Evolutionary conservation across 2,888 invertebrate species (phyloP), one percentile per base, ranked within the genome.

Genomic region (Thalpophila matura): DNA sequence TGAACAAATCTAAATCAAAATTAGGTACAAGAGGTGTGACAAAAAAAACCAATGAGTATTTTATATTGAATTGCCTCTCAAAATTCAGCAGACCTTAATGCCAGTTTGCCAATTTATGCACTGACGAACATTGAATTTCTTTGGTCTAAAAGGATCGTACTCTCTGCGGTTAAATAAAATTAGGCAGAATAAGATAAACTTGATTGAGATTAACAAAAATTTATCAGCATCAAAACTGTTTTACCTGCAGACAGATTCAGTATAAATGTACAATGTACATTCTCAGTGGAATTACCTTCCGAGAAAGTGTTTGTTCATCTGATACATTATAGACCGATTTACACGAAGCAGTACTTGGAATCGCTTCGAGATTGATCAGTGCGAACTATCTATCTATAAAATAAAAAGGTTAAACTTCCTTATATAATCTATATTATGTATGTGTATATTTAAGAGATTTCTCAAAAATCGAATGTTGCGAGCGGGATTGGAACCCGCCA

Each of bases 1-100:
- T n/a, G n/a, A n/a, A n/a, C n/a, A n/a, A n/a, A n/a, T n/a, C n/a
- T n/a, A n/a, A n/a, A n/a, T n/a, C n/a, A n/a, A n/a, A n/a, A n/a
- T n/a, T n/a, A n/a, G n/a, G n/a, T n/a, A n/a, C n/a, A n/a, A n/a
- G n/a, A n/a, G n/a, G n/a, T n/a, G n/a, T n/a, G n/a, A n/a, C n/a
- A n/a, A n/a, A n/a, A n/a, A n/a, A n/a, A n/a, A n/a, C 2, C 2
- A 10, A 18, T 20, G 1, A 65, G n/a, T n/a, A 56, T 5, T 3
- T 56, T 40, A 31, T 47, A n/a, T 50, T 35, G n/a, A 7, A n/a
- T 55, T 45, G 12, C 7, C 3, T 43, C 27, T 45, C 27, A 26
- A 14, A 47, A 65, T 47, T 54, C 50, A 57, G 43, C 9, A 46
- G 56, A 56, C 38, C 24, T 24, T 22, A 72, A 38, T 49, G 43